Base-by-base conservation (phyloP, 2,797 vertebrate species). In the Aeoliscus strigatus region DNA sequence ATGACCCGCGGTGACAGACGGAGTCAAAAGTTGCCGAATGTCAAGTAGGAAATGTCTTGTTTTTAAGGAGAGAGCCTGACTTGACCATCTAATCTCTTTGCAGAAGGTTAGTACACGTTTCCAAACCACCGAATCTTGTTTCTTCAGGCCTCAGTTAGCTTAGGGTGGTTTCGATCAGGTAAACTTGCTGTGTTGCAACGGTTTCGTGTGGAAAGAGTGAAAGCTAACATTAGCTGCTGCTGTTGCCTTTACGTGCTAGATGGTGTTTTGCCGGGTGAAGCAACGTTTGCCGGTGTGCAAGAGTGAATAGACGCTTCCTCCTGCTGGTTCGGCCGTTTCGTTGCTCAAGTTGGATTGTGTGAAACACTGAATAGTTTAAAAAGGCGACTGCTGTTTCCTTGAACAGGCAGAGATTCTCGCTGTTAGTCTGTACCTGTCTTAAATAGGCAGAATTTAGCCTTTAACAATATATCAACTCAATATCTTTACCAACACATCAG, bases 61-160 rank as follows among this genome's bases (percentile, higher is more conserved):
- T 51, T 35, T 10, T 8, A 4, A 4, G 9, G 4, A 14, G n/a
- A 24, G 1, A 6, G 16, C 3, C 15, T 1, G 14, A 28, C 9
- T 3, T 14, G 13, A 9, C 32, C n/a, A 3, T 23, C 45, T 34
- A n/a, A 11, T 4, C 31, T 23, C 1, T 18, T 4, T 9, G 3
- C 8, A 8, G 1, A 26, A 56, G 49, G 74, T 70, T 51, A 63
- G 76, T 64, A 5, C 5, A 9, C 6, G 0, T 3, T 6, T 9
- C 5, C 13, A 2, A 25, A 0, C 2, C 9, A 9, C 9, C 2
- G n/a, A 15, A 27, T 6, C 32, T n/a, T 17, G 1, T 3, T 8
- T 21, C 6, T 21, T n/a, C n/a, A n/a, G n/a, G n/a, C n/a, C n/a
- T n/a, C n/a, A n/a, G n/a, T n/a, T n/a, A n/a, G n/a, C n/a, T n/a